Evolutionary conservation across 1,140 invertebrate species (phyloP).

Genomic region (Eueides isabella): DNA sequence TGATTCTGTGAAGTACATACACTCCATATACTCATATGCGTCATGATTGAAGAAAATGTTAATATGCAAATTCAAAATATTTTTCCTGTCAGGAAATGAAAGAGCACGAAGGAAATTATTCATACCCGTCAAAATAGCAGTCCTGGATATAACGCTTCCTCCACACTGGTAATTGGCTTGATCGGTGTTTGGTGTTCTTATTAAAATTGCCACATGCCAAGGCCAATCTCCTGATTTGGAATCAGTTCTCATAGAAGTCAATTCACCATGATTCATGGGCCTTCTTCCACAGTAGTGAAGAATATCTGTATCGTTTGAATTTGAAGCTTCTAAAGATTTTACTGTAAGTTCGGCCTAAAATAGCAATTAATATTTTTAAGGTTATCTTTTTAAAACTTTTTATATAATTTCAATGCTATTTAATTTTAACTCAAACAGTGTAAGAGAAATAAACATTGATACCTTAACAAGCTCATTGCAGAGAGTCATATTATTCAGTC

Average conservation of each 20-base stretch:
- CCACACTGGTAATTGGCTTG: slow-evolving; percentile 69
- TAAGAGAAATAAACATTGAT: slow-evolving; percentile 12
- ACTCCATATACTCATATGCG: neutral
- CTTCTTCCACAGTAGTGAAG: slow-evolving; percentile 67
- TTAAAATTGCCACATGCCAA: slow-evolving; percentile 92
- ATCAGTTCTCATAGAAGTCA: slow-evolving; percentile 62
- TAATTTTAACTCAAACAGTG: neutral
- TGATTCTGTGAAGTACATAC: neutral
- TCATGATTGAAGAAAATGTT: neutral
- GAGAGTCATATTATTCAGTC: slow-evolving; percentile 56
- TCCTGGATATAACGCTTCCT: slow-evolving; percentile 72
- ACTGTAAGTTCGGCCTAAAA: slow-evolving; percentile 52
- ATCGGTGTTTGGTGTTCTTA: slow-evolving; percentile 83
- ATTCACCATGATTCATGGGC: slow-evolving; percentile 62
- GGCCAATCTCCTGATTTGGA: slow-evolving; percentile 91
- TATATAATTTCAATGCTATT: no score
- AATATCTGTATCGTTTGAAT: slow-evolving; percentile 37
- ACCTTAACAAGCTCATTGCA: slow-evolving; percentile 65
- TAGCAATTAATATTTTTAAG: neutral
- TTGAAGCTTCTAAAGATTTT: slow-evolving; percentile 54
- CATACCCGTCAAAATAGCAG: slow-evolving; percentile 72
- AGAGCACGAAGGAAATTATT: slow-evolving; percentile 24
- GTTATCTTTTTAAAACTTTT: no score
- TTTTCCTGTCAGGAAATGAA: slow-evolving; percentile 25
- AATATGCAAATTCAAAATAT: neutral